Evolutionary conservation across 2,888 invertebrate species (phyloP).

Genomic region (Euplagia quadripunctaria): DNA sequence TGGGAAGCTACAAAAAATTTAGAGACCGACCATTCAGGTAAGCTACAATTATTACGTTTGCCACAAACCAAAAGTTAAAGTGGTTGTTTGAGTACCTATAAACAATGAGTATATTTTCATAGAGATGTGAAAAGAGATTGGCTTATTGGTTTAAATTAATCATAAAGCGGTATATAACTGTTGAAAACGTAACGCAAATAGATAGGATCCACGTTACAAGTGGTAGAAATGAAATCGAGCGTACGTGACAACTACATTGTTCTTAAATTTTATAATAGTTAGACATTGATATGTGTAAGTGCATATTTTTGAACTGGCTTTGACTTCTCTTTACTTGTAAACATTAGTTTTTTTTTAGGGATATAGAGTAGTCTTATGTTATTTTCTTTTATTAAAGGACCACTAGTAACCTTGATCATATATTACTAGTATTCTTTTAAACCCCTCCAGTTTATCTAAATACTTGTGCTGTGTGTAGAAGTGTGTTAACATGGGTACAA

Average conservation of each 20-base stretch:
- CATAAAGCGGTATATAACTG: neutral
- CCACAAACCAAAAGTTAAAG: too few species aligned
- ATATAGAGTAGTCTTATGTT: too few species aligned
- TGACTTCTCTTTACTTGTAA: neutral
- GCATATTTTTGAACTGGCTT: too few species aligned
- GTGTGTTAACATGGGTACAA: too few species aligned
- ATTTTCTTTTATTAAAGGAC: too few species aligned
- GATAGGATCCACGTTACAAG: neutral
- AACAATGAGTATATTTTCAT: neutral
- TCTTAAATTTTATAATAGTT: slow-evolving; percentile 5
- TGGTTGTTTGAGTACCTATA: neutral
- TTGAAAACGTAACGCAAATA: neutral
- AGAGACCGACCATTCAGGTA: slow-evolving; percentile 74
- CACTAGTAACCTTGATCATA: too few species aligned
- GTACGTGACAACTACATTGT: slow-evolving; percentile 37
- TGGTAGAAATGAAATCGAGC: slow-evolving; percentile 21
- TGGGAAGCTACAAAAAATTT: slow-evolving; percentile 77
- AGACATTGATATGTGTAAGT: neutral
- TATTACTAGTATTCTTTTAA: too few species aligned
- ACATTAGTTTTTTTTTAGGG: neutral
- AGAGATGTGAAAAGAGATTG: neutral
- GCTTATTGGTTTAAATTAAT: neutral
- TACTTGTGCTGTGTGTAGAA: too few species aligned
- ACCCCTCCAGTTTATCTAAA: too few species aligned
- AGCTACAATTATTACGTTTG: slow-evolving; percentile 39